Evolutionary conservation across 2,797 vertebrate species (phyloP), one percentile per base, ranked within the genome.

Genomic region (Girardinus metallicus): DNA sequence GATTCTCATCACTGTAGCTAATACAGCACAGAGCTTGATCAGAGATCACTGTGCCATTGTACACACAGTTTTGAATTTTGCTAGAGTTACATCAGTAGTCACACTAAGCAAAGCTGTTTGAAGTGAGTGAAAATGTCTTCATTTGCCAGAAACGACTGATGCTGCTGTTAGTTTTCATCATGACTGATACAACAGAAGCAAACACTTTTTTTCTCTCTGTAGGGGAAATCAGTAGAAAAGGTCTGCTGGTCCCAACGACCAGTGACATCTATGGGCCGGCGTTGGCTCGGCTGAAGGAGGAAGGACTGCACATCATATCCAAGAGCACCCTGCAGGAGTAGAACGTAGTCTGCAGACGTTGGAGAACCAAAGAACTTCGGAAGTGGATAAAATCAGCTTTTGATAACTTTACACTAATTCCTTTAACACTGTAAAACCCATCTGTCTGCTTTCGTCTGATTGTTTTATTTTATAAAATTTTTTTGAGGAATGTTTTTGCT

Each of bases 211-310:
- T 76, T 75, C 11, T 66, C 57, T 83, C 91, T 92, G 55, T 90
- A 99, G 99, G 97, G 91, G 98, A 99, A 91, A 97, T 99, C 91
- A 87, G 73, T 9, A 88, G 90, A 2, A 99, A 97, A 93, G 99
- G 99, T 26, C 89, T 99, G 82, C 94, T 99, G 60, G 85, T 96
- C 70, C 99, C 99, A 1, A 84, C 97, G 95, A 96, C 93, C 0
- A 98, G 97, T 93, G 96, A 96, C 0, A 91, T 99, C 74, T 99
- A 99, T 0, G 90, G 92, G 82, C 98, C 97, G 36, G 95, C 96
- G 57, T 88, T 99, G 83, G 95, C 95, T 57, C 92, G 95, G 16
- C 95, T 99, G 86, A 96, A 93, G 92, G 95, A 95, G 36, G 98
- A 99, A 91, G 98, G 98, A 60, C 95, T 99, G 68, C 31, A 93